These are phyloP conservation scores for Clarias macrocephalus DNA, from an alignment of 2,113 vertebrate species.

Conservation along the genomic window DNA sequence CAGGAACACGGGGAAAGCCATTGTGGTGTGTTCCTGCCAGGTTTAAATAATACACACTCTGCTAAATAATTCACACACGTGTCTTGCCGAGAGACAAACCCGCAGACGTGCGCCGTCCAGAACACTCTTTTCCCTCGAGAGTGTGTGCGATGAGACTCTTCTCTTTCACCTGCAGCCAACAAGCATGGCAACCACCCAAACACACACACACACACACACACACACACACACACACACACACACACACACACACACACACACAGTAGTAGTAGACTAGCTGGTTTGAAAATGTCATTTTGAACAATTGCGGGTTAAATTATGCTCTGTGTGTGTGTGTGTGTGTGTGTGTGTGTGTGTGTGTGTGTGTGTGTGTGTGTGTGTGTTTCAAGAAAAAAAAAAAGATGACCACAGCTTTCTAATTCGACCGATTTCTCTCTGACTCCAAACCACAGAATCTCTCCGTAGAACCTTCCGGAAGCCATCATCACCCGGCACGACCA, in stretches of 20 bases:
- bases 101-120: neutral
- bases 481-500: neutral
- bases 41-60: slow-evolving; percentile 19
- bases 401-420: neutral
- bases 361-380: neutral
- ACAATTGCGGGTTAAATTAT: neutral
- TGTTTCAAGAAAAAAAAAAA: too few relatives aligned
- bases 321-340: neutral
- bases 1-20: neutral
- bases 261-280: neutral
- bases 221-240: slow-evolving; percentile 9
- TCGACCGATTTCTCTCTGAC: too few relatives aligned
- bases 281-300: neutral
- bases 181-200: slow-evolving; percentile 14
- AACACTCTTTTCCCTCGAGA: slow-evolving; percentile 22
- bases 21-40: slow-evolving; percentile 3
- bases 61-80: slow-evolving; percentile 39
- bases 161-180: slow-evolving; percentile 52
- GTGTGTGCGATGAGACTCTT: slow-evolving; percentile 50
- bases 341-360: neutral
- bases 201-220: slow-evolving; percentile 26
- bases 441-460: slow-evolving; percentile 6
- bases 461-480: neutral
- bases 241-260: slow-evolving; percentile 10
- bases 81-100: slow-evolving; percentile 7